These are phyloP conservation scores for Blastobasis lacticolella DNA, from an alignment of 2,888 invertebrate species.

Conservation along the genomic window DNA sequence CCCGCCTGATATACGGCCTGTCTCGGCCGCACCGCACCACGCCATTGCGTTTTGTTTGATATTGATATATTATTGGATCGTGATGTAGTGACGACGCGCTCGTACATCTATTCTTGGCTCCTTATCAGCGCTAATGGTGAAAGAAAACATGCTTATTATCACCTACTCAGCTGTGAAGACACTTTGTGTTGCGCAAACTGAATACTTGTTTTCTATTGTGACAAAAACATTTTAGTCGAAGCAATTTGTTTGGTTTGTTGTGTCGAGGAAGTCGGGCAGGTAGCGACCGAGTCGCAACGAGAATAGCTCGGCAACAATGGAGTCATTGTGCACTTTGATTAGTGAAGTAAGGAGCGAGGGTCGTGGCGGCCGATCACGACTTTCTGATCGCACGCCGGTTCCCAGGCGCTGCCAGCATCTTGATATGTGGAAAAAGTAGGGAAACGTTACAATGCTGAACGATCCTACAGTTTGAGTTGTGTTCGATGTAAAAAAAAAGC, in stretches of 20 bases:
- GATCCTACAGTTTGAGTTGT: background rate
- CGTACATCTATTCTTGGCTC: too few relatives aligned
- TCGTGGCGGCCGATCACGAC: slow-evolving; percentile 60
- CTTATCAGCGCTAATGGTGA: too few relatives aligned
- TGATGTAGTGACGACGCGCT: slow-evolving; percentile 2
- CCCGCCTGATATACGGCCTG: slow-evolving; percentile 37
- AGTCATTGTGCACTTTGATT: slow-evolving; percentile 57
- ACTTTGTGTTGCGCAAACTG: too few relatives aligned
- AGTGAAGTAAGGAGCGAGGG: slow-evolving; percentile 47
- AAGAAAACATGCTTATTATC: too few relatives aligned
- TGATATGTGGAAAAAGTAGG: slow-evolving; percentile 29
- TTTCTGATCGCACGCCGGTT: slow-evolving; percentile 55
- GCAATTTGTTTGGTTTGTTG: background rate
- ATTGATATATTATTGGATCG: slow-evolving; percentile 27
- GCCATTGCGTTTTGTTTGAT: slow-evolving; percentile 32
- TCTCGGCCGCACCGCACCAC: slow-evolving; percentile 18
- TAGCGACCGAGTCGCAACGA: slow-evolving; percentile 34
- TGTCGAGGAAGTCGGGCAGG: slow-evolving; percentile 27
- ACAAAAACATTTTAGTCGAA: background rate
- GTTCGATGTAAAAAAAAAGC: too few relatives aligned
- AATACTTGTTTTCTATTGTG: too few relatives aligned
- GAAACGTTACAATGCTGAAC: slow-evolving; percentile 1
- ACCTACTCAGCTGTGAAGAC: too few relatives aligned
- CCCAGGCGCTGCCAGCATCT: slow-evolving; percentile 24
- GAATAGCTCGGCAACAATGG: slow-evolving; percentile 48